Percentiles rank a stretch among this genome's conserved stretches.
Evolutionary conservation across 2,888 invertebrate species (phyloP).

Genomic region (Parnassius smintheus): DNA sequence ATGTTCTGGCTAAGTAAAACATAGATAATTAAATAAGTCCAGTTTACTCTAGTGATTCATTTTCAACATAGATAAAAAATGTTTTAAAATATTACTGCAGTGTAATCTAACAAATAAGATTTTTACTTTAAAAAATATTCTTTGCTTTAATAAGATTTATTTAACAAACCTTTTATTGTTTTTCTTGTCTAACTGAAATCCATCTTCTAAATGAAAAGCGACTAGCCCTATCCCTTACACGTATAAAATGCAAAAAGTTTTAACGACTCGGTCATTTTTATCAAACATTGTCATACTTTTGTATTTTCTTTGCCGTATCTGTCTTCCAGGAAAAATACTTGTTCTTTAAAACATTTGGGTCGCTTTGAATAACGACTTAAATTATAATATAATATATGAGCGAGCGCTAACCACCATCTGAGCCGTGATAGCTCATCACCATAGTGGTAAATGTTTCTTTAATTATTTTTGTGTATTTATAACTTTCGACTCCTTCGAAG

Average conservation of each 20-base stretch:
- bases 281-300: conserved; percentile 28
- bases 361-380: too few relatives aligned
- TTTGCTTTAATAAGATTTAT: conserved; percentile 19
- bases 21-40: conserved; percentile 16
- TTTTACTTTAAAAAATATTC: conserved; percentile 15
- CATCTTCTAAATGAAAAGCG: conserved; percentile 32
- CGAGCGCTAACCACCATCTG: too few relatives aligned
- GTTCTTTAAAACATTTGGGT: conserved; percentile 1
- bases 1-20: conserved; percentile 2
- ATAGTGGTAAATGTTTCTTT: too few relatives aligned
- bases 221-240: conserved; percentile 35
- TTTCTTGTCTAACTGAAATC: conserved; percentile 22
- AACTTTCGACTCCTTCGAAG: too few relatives aligned
- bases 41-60: conserved; percentile 12
- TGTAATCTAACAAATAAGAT: conserved; percentile 4
- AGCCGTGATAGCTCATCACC: too few relatives aligned
- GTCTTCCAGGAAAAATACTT: conserved; percentile 9
- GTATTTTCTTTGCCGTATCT: conserved; percentile 17
- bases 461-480: too few relatives aligned
- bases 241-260: conserved; percentile 52
- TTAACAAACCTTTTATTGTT: conserved; percentile 20
- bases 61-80: conserved; percentile 7
- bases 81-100: conserved; percentile 22
- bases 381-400: too few relatives aligned
- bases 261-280: conserved; percentile 51